phyloP scores from a whole-genome alignment of 2,797 vertebrate genomes.

The Alectoris magna region DNA sequence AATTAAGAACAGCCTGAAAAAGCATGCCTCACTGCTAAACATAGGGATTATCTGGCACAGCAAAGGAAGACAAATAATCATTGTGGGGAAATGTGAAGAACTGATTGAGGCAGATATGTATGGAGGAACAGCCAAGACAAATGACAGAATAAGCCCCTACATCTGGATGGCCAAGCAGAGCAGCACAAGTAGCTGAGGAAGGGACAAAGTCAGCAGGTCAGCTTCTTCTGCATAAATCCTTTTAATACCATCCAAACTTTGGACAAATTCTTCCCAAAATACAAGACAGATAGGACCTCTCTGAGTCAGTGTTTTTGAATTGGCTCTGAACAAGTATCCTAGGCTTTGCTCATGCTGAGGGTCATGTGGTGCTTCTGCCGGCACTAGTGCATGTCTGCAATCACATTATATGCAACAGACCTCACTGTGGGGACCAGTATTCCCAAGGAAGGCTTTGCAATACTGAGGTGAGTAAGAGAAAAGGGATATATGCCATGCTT shows the following conservation, averaged over 20 bases:
- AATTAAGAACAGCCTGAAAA: constrained; percentile 34
- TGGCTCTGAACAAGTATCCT: rapidly evolving
- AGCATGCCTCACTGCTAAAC: constrained; percentile 17
- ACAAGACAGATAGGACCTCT: not conserved
- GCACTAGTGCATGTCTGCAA: not conserved
- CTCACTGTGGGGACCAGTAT: not conserved
- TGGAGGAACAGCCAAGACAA: not conserved
- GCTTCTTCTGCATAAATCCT: not conserved
- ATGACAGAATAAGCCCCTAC: rapidly evolving
- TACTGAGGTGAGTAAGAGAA: not conserved
- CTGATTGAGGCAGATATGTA: not conserved
- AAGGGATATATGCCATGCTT: not conserved
- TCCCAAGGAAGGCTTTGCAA: not conserved
- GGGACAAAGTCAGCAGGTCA: not conserved
- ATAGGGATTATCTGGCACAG: not conserved
- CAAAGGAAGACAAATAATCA: not conserved
- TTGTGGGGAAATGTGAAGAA: not conserved
- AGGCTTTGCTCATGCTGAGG: not conserved
- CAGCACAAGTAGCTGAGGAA: not conserved
- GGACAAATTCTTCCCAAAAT: not conserved
- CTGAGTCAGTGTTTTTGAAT: not conserved
- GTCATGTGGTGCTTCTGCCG: not conserved
- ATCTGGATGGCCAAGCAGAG: not conserved
- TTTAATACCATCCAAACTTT: not conserved
- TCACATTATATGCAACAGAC: not conserved